Evolutionary conservation across 2,113 vertebrate species (phyloP).

Genomic region (Dryoscopus gambensis): DNA sequence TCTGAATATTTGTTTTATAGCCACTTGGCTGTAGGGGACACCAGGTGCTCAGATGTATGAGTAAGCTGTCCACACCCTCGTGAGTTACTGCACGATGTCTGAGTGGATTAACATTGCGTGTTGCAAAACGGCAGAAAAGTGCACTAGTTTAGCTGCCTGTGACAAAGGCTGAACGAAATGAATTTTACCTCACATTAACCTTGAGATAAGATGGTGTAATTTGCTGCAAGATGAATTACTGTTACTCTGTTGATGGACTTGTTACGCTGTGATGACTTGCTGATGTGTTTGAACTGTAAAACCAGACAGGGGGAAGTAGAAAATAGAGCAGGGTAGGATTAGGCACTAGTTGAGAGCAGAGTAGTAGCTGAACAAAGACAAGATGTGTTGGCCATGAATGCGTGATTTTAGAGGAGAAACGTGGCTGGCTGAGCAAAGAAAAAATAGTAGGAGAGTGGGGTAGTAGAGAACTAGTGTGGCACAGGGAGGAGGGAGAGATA

Average conservation of each 20-base stretch:
- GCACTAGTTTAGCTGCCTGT: neutral
- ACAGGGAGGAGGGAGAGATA: neutral
- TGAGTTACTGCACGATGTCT: neutral
- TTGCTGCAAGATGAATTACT: neutral
- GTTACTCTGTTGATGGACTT: neutral
- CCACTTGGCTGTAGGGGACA: neutral
- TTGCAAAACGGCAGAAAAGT: neutral
- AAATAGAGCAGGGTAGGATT: neutral
- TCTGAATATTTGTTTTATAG: neutral
- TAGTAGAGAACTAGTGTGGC: neutral
- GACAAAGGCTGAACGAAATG: neutral
- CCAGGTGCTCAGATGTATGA: neutral
- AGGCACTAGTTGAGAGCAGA: neutral
- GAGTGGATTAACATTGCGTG: neutral
- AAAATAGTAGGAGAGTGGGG: neutral
- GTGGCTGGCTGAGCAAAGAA: neutral
- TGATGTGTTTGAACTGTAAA: conserved; percentile 3
- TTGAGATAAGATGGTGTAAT: neutral
- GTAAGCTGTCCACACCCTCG: neutral
- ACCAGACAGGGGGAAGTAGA: neutral
- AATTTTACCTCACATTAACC: conserved; percentile 10
- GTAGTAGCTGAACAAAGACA: neutral
- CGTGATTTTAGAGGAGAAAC: neutral
- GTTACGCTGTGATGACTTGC: neutral
- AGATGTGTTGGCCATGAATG: neutral